These are phyloP conservation scores for Meganola albula DNA, from an alignment of 2,888 invertebrate genomes.

Conservation along the genomic window DNA sequence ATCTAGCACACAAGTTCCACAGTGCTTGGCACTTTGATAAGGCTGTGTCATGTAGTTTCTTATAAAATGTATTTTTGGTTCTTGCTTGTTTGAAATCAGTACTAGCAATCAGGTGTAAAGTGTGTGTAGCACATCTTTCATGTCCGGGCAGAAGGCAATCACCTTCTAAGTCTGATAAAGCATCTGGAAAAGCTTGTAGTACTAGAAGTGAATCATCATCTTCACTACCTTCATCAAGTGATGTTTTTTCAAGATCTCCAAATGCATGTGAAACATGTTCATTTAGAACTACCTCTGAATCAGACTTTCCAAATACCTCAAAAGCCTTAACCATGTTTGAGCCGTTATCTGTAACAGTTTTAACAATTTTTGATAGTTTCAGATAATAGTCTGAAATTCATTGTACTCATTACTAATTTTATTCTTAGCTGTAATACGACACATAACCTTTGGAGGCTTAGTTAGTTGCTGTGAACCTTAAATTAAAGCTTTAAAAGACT, in stretches of 20 bases:
- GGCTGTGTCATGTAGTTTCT: constrained; percentile 20
- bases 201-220: background rate
- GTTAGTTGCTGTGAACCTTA: constrained; percentile 19
- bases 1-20: constrained; percentile 22
- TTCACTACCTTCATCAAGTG: background rate
- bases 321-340: constrained; percentile 2
- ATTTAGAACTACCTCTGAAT: background rate
- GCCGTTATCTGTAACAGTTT: constrained; percentile 14
- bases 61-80: constrained; percentile 16
- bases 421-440: constrained; percentile 7
- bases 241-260: background rate
- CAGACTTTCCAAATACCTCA: background rate
- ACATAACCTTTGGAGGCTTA: constrained; percentile 17
- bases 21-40: constrained; percentile 17
- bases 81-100: constrained; percentile 15
- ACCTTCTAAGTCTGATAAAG: constrained; percentile 5
- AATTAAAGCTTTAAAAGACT: constrained; percentile 22
- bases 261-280: background rate
- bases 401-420: constrained; percentile 4
- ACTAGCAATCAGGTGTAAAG: constrained; percentile 20
- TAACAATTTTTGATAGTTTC: constrained; percentile 18
- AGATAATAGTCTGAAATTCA: constrained; percentile 15
- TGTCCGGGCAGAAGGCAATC: constrained; percentile 16
- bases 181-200: constrained; percentile 2
- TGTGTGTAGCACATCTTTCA: constrained; percentile 22